phyloP scores from a whole-genome alignment of 2,113 vertebrate genomes.

The Lasiurus cinereus region DNA sequence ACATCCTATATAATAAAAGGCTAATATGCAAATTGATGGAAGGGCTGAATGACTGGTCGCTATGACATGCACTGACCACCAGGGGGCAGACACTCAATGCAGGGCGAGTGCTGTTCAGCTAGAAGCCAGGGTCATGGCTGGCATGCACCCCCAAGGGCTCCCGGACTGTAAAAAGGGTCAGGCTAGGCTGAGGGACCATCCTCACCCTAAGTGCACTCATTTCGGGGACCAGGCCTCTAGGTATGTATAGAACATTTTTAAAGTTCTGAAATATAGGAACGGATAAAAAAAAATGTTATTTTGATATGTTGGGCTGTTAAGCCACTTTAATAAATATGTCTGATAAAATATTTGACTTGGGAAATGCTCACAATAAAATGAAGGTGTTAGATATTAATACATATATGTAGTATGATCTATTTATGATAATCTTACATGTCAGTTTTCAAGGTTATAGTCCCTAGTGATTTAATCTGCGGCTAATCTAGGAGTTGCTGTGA shows the following conservation, averaged over 20 bases:
- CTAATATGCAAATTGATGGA: too few species aligned
- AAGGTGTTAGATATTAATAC: not conserved
- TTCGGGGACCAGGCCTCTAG: too few species aligned
- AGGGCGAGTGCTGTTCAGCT: too few species aligned
- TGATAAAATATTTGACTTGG: slow-evolving; percentile 33
- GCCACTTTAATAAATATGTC: not conserved
- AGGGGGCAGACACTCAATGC: too few species aligned
- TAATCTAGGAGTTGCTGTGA: not conserved
- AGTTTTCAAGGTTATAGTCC: not conserved
- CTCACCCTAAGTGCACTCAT: too few species aligned
- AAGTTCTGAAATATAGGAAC: not conserved
- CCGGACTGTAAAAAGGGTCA: too few species aligned
- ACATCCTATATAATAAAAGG: not conserved
- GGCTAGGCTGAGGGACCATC: too few species aligned
- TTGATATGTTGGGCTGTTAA: not conserved
- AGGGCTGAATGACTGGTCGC: too few species aligned
- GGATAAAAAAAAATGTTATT: not conserved
- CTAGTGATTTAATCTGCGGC: not conserved
- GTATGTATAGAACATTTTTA: not conserved
- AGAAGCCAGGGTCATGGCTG: too few species aligned
- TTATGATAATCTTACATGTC: not conserved
- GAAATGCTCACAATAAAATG: not conserved
- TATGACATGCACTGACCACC: too few species aligned
- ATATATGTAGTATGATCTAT: not conserved
- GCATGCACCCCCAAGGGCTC: too few species aligned